phyloP scores from a whole-genome alignment of 92 coral and sea anemone genomes.

The Bergia puertoricense region DNA sequence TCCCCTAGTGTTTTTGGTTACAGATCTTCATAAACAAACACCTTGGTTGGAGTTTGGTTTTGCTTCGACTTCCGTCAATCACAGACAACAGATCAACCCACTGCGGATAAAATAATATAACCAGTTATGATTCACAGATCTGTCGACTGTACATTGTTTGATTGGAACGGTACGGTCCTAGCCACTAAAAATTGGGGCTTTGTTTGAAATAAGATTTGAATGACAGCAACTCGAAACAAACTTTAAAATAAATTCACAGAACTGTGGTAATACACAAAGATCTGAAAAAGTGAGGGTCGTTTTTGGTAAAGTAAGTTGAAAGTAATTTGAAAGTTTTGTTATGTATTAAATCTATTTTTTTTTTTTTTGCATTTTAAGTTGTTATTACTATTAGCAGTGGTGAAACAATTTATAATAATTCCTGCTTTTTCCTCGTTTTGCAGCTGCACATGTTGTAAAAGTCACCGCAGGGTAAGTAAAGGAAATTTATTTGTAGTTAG shows the following conservation, averaged over 20 bases:
- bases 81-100: not conserved
- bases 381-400: no score
- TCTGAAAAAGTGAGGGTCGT: no score
- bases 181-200: not conserved
- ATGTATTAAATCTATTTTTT: no score
- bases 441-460: slow-evolving; percentile 2
- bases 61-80: no score
- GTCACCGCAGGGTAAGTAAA: not conserved
- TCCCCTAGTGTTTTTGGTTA: not conserved
- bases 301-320: no score
- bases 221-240: no score
- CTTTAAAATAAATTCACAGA: no score
- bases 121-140: not conserved
- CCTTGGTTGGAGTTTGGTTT: no score
- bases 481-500: not conserved
- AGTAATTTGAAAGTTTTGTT: no score
- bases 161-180: not conserved
- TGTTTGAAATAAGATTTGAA: not conserved
- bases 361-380: not conserved
- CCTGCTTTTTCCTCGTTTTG: not conserved
- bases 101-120: not conserved
- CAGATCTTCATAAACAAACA: no score
- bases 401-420: not conserved
- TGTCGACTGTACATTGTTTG: not conserved
- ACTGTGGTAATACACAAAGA: no score